These are phyloP conservation scores for Malthinus flaveolus DNA, from an alignment of 2,888 invertebrate genomes.

Conservation along the genomic window DNA sequence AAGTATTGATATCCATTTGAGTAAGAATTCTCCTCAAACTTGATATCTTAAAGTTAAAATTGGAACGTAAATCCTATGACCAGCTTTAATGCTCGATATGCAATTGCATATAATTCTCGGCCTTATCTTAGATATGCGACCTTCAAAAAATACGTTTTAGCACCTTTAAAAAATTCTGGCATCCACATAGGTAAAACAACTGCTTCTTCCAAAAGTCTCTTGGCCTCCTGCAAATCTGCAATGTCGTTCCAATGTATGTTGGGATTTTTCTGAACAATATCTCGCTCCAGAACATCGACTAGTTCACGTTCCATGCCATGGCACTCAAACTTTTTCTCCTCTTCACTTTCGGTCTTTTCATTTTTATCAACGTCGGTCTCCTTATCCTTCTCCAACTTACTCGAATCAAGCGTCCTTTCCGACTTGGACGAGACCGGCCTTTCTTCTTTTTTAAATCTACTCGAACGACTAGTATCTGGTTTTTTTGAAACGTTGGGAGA, in stretches of 20 bases:
- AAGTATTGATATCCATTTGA: no score
- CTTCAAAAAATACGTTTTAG: constrained; percentile 24
- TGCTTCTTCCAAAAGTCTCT: constrained; percentile 91
- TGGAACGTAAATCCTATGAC: no score
- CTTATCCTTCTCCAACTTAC: constrained; percentile 56
- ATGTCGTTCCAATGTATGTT: constrained; percentile 96
- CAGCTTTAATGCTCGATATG: no score
- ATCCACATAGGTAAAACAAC: constrained; percentile 97
- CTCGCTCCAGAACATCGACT: constrained; percentile 87
- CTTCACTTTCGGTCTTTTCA: constrained; percentile 57
- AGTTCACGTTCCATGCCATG: constrained; percentile 85
- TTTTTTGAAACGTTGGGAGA: constrained; percentile 47
- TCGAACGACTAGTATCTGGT: constrained; percentile 39
- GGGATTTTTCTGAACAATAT: constrained; percentile 96
- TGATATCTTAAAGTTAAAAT: no score
- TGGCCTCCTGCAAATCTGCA: constrained; percentile 87
- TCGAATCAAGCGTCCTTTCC: constrained; percentile 49
- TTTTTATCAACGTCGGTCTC: constrained; percentile 68
- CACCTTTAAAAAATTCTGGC: constrained; percentile 96
- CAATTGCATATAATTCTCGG: no score
- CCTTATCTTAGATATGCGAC: no score
- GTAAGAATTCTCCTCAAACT: no score
- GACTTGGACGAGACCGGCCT: constrained; percentile 51
- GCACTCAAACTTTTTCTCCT: constrained; percentile 84
- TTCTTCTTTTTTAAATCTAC: constrained; percentile 45